Evolutionary conservation across 2,888 invertebrate species (phyloP).

Genomic region (Torymus tubicola): DNA sequence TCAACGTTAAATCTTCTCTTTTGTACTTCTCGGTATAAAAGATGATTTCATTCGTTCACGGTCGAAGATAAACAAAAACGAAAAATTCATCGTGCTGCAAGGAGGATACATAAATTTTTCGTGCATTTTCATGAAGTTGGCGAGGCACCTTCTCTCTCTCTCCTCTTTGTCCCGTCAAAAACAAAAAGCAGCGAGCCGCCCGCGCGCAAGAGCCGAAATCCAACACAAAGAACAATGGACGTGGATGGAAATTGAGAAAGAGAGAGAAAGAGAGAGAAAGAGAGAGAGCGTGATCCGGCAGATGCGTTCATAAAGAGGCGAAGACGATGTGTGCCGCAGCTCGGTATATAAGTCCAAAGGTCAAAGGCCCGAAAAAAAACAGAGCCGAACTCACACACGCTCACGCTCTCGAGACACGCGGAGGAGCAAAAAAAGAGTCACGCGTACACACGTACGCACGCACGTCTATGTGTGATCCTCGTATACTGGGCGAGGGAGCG

Average conservation of each 20-base stretch:
- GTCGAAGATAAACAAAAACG: too few relatives aligned
- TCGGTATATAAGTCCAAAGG: conserved; percentile 6
- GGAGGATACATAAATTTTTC: not conserved
- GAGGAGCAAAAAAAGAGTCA: not conserved
- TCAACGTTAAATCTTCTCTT: too few relatives aligned
- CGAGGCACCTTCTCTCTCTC: not conserved
- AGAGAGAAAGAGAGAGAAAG: conserved; percentile 38
- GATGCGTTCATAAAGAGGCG: conserved; percentile 38
- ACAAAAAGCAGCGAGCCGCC: conserved; percentile 17
- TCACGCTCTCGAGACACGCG: not conserved
- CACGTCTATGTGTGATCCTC: too few relatives aligned
- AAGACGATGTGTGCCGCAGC: not conserved
- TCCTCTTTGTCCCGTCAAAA: conserved; percentile 33
- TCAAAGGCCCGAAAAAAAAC: conserved; percentile 44
- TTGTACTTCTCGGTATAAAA: too few relatives aligned
- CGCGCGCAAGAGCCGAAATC: not conserved
- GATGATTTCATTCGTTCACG: not conserved
- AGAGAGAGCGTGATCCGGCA: conserved; percentile 29
- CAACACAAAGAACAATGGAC: conserved; percentile 48
- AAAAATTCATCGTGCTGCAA: not conserved
- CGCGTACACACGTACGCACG: too few relatives aligned
- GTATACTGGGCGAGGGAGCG: not conserved
- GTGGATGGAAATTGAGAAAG: conserved; percentile 40
- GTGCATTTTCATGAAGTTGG: conserved; percentile 23
- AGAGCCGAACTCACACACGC: not conserved